phyloP scores from a whole-genome alignment of 2,888 invertebrate species.

The Caenorhabditis sp. region DNA sequence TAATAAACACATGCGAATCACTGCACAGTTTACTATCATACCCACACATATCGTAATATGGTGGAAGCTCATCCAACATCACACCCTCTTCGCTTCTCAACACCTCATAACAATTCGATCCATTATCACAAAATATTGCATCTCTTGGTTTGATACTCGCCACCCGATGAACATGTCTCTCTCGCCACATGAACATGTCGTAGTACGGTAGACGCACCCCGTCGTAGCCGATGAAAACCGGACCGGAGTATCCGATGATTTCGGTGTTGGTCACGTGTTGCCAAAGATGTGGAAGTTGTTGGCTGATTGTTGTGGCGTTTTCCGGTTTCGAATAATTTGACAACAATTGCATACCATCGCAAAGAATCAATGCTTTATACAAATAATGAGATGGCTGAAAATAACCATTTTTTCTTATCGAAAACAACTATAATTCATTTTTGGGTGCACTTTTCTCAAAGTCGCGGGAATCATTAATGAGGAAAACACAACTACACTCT shows the following conservation, averaged over 20 bases:
- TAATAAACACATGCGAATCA: constrained; percentile 40
- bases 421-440: too few species aligned
- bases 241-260: constrained; percentile 32
- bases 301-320: constrained; percentile 4
- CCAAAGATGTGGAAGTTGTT: constrained; percentile 23
- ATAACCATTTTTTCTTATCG: background rate
- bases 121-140: constrained; percentile 4
- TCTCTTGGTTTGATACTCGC: constrained; percentile 21
- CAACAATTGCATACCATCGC: constrained; percentile 33
- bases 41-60: constrained; percentile 40
- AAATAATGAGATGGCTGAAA: constrained; percentile 26
- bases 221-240: constrained; percentile 36
- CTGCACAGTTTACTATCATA: constrained; percentile 46
- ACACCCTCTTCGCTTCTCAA: background rate
- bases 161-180: constrained; percentile 12
- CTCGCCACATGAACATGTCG: constrained; percentile 37
- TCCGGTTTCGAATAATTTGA: constrained; percentile 2
- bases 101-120: constrained; percentile 28
- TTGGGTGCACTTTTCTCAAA: too few species aligned
- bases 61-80: constrained; percentile 36
- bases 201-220: constrained; percentile 37
- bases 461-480: too few species aligned
- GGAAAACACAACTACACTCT: too few species aligned
- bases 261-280: constrained; percentile 29
- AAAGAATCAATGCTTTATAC: constrained; percentile 37